A percentile compares a stretch with the other conserved stretches of the same genome.
phyloP scores from a whole-genome alignment of 1,140 invertebrate species.

The Vanessa tameamea region DNA sequence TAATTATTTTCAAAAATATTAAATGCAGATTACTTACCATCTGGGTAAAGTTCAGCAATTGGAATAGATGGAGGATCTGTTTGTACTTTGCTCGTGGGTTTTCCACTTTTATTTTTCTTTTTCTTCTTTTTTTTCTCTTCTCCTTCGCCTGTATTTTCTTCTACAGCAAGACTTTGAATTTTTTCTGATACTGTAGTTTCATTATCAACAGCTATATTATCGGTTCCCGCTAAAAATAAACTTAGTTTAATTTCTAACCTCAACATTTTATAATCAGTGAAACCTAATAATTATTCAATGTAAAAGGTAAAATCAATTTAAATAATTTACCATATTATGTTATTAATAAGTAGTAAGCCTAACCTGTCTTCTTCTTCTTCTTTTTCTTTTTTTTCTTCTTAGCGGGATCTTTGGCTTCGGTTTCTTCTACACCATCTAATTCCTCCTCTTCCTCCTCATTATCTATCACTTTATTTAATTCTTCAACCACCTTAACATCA shows the following conservation, averaged over 20 bases:
- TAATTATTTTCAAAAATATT: too few relatives aligned
- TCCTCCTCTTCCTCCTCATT: constrained; percentile 63
- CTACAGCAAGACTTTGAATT: constrained; percentile 44
- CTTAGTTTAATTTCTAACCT: constrained; percentile 21
- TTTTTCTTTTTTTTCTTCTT: constrained; percentile 88
- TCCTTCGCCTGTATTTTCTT: constrained; percentile 71
- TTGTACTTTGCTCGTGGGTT: constrained; percentile 65
- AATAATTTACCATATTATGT: neutral
- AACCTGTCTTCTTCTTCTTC: constrained; percentile 88
- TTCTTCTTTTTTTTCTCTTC: constrained; percentile 86
- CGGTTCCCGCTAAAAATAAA: constrained; percentile 49
- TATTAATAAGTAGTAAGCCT: constrained; percentile 40
- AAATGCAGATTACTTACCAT: constrained; percentile 81
- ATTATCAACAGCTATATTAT: constrained; percentile 45
- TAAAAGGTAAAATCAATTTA: neutral
- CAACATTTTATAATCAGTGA: constrained; percentile 7
- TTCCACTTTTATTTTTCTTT: constrained; percentile 80
- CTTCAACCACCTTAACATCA: constrained; percentile 68
- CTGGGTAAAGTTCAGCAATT: constrained; percentile 91
- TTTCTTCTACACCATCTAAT: constrained; percentile 79
- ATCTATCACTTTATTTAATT: constrained; percentile 61
- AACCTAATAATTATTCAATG: neutral
- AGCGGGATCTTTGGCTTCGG: constrained; percentile 80
- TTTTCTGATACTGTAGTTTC: constrained; percentile 49
- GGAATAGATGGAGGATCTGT: constrained; percentile 90